phyloP scores from a whole-genome alignment of 2,113 vertebrate genomes.

The Salvelinus alpinus region DNA sequence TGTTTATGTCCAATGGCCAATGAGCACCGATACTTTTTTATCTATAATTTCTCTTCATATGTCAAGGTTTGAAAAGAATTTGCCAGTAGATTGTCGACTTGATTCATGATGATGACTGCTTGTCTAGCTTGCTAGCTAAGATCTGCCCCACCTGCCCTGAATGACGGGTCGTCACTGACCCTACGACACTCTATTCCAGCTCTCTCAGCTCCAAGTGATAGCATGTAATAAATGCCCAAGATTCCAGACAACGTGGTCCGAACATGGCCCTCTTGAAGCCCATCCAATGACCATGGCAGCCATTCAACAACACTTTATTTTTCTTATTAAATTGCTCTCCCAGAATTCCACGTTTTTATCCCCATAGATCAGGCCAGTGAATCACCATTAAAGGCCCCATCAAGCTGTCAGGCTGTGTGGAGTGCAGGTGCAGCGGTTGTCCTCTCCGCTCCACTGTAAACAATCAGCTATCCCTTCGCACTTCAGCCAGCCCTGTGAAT shows the following conservation, averaged over 20 bases:
- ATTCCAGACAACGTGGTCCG: constrained; percentile 59
- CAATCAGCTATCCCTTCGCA: constrained; percentile 52
- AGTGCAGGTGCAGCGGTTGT: constrained; percentile 67
- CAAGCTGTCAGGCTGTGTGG: constrained; percentile 72
- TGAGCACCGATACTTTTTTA: no score
- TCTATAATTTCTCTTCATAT: no score
- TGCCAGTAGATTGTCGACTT: no score
- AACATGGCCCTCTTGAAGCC: constrained; percentile 48
- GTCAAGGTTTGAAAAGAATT: no score
- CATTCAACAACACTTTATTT: constrained; percentile 67
- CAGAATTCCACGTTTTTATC: constrained; percentile 77
- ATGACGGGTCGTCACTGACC: no score
- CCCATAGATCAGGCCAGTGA: constrained; percentile 75
- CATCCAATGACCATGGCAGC: constrained; percentile 61
- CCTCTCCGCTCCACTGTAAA: constrained; percentile 69
- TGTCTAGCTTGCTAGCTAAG: no score
- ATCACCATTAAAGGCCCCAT: constrained; percentile 78
- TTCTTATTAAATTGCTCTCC: constrained; percentile 76
- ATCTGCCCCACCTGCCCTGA: no score
- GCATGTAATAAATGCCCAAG: constrained; percentile 63
- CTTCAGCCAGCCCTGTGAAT: constrained; percentile 54
- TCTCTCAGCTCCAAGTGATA: constrained; percentile 52
- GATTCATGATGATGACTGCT: no score
- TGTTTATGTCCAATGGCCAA: no score
- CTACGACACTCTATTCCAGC: constrained; percentile 48